Evolutionary conservation across 2,113 vertebrate genomes (phyloP), one percentile per base, ranked within the genome.

Genomic region (Leucosticte australis): DNA sequence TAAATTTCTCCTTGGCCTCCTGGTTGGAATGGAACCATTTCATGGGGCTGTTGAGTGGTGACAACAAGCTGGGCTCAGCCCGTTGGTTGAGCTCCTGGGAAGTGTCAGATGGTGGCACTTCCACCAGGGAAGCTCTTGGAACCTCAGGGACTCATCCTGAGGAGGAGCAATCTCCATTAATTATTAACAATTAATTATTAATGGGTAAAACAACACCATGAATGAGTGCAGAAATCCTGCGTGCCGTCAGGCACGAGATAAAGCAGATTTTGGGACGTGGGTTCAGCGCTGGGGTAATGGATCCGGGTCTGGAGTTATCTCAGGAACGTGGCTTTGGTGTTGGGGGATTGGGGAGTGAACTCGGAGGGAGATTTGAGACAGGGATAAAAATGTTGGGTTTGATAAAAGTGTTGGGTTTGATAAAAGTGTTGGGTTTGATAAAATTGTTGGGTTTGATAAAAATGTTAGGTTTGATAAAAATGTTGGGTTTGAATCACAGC

Each of bases 41-140:
- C 13, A 0, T 33, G 67, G 71, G 83, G 59, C 24, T 27, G 1
- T 59, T 13, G 3, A 0, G 0, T 12, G 12, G 33, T 39, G 27
- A 26, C 24, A 10, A 0, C 4, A 4, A 15, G 22, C 37, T 22
- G 67, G 37, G 53, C 56, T 87, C 73, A 52, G 31, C 81, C 26
- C 7, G 1, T 8, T 3, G 2, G 5, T 19, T 57, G 23, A 5
- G 15, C 21, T 4, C 42, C 41, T 74, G n/a, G n/a, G n/a, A n/a
- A n/a, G n/a, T n/a, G 26, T 65, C 39, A 23, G 42, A 4, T 13
- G 56, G 65, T 80, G 69, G 73, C 87, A 21, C 28, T 64, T 90
- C 75, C 82, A 56, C 14, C 3, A 0, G 41, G 44, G 46, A 73
- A 62, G 6, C n/a, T 94, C 79, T 30, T 46, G 1, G 9, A 46